phyloP scores from a whole-genome alignment of 2,797 vertebrate genomes.

The Protosalanx chinensis region DNA sequence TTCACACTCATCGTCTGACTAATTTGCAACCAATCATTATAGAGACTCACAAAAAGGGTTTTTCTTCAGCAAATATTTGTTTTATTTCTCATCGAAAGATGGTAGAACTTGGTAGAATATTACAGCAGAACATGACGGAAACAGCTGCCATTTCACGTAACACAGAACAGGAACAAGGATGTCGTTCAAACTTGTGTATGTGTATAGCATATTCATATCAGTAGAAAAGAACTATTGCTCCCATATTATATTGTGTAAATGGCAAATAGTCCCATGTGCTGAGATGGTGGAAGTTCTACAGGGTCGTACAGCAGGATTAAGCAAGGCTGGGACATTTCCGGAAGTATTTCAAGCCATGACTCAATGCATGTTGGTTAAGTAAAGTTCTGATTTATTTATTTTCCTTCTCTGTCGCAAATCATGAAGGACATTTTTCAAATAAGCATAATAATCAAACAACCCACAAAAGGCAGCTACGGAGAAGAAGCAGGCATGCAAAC shows the following conservation, averaged over 20 bases:
- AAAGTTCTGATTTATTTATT: conserved; percentile 50
- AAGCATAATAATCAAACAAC: conserved; percentile 71
- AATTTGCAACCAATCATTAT: too few species aligned
- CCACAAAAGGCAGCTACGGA: conserved; percentile 78
- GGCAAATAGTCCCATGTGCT: conserved; percentile 82
- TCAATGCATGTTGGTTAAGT: conserved; percentile 58
- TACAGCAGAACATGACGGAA: conserved; percentile 95
- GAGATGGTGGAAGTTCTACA: conserved; percentile 26
- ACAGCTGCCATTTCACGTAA: conserved; percentile 98
- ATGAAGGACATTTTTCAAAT: conserved; percentile 71
- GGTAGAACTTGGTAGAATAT: conserved; percentile 69
- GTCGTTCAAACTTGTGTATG: conserved; percentile 80
- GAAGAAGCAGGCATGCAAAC: conserved; percentile 77
- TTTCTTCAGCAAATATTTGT: conserved; percentile 72
- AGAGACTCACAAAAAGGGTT: not conserved
- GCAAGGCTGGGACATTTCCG: conserved; percentile 55
- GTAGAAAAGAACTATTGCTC: conserved; percentile 88
- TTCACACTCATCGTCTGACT: too few species aligned
- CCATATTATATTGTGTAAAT: conserved; percentile 72
- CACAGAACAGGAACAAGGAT: conserved; percentile 92
- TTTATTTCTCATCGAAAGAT: conserved; percentile 77
- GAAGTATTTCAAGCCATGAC: conserved; percentile 52
- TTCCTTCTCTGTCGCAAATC: conserved; percentile 61
- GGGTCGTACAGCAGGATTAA: conserved; percentile 59
- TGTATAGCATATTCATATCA: conserved; percentile 72